Conservation (phyloP, 2,888 invertebrate species). For the Synergus itoensis region DNA sequence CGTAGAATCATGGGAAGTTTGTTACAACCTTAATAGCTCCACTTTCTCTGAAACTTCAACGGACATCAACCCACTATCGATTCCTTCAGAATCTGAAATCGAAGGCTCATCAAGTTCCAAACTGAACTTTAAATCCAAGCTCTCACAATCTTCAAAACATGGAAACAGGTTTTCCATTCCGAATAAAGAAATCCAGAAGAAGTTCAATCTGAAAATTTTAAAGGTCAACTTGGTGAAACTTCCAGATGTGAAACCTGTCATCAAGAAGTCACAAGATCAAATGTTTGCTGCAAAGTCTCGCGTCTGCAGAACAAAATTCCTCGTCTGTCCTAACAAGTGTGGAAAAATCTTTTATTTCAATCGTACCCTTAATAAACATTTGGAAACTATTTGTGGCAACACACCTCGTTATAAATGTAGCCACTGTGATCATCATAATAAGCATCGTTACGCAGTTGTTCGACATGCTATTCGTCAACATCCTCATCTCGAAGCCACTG, state of each 20-base stretch:
- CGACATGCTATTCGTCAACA: conserved; percentile 2
- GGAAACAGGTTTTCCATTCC: neutral
- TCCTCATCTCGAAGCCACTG: neutral
- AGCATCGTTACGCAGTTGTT: neutral
- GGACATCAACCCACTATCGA: conserved; percentile 1
- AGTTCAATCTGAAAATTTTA: conserved; percentile 1
- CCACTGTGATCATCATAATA: neutral
- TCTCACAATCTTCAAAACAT: neutral
- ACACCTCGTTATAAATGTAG: conserved; percentile 8
- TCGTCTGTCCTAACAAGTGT: conserved; percentile 26
- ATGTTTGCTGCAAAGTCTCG: neutral
- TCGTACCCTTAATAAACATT: neutral
- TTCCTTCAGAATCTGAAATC: neutral
- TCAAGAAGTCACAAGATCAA: neutral
- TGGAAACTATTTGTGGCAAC: conserved; percentile 6
- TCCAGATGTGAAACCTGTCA: neutral
- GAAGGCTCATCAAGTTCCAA: neutral
- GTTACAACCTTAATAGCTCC: neutral
- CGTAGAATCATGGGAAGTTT: neutral
- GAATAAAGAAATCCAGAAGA: neutral
- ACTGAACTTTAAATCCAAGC: neutral
- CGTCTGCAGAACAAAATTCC: neutral
- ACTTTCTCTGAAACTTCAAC: neutral
- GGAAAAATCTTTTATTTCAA: conserved; percentile 3
- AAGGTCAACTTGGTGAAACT: conserved; percentile 29